phyloP scores from a whole-genome alignment of 2,888 invertebrate genomes.

The Mycalesis mineus region DNA sequence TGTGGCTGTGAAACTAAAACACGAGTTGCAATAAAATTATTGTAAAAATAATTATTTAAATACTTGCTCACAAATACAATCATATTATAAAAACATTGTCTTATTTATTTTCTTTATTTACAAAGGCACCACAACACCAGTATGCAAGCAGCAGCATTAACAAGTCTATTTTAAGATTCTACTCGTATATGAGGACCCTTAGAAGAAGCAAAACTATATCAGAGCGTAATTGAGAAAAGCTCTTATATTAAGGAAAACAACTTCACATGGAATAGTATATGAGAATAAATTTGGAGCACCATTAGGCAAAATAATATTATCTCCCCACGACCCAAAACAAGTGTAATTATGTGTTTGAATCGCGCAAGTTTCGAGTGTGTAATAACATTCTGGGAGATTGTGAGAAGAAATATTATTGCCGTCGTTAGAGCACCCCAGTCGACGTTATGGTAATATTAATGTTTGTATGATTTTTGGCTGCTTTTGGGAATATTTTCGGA shows the following conservation, averaged over 20 bases:
- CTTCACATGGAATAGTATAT: conserved; percentile 27
- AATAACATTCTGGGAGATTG: conserved; percentile 29
- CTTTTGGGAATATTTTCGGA: conserved; percentile 3
- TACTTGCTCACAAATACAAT: too few species aligned
- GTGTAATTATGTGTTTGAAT: conserved; percentile 33
- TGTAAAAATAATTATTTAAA: too few species aligned
- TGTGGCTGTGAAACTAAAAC: too few species aligned
- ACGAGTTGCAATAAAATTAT: too few species aligned
- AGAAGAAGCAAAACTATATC: too few species aligned
- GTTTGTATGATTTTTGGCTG: conserved; percentile 15
- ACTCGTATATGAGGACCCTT: too few species aligned
- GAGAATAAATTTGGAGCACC: conserved; percentile 29
- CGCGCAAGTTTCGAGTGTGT: conserved; percentile 31
- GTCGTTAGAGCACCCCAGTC: conserved; percentile 19
- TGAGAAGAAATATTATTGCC: conserved; percentile 28
- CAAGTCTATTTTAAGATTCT: too few species aligned
- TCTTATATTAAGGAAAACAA: conserved; percentile 25
- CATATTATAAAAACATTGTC: too few species aligned
- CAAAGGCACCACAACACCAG: too few species aligned
- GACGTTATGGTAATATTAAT: conserved; percentile 25
- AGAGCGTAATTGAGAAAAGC: neutral
- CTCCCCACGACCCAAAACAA: conserved; percentile 33
- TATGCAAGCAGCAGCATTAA: too few species aligned
- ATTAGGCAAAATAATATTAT: conserved; percentile 34
- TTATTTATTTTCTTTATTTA: too few species aligned